phyloP scores from a whole-genome alignment of 2,113 vertebrate species.

The Alouatta palliata region DNA sequence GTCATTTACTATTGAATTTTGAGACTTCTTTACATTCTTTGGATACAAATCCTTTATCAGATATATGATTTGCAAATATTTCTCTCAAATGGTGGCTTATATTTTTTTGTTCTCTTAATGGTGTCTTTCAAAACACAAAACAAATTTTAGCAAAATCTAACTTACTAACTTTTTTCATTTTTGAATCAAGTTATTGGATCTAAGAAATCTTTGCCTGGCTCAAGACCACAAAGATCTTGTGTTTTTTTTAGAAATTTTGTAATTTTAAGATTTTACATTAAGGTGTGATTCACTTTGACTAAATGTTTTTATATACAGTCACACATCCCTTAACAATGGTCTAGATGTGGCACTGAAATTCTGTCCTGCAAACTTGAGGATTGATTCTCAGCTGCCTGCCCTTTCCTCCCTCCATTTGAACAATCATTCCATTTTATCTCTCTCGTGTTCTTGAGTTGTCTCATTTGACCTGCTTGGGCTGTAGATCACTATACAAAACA shows the following conservation, averaged over 20 bases:
- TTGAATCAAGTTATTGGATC: not conserved
- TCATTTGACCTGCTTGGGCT: not conserved
- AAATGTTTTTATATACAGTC: not conserved
- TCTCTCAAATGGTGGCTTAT: not conserved
- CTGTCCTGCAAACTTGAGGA: not conserved
- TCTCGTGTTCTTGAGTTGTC: not conserved
- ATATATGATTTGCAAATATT: not conserved
- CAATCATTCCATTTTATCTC: not conserved
- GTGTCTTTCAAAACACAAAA: not conserved
- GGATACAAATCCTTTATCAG: not conserved
- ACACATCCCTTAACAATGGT: not conserved
- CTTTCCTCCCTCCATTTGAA: not conserved
- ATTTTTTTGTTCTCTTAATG: not conserved
- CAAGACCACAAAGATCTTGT: not conserved
- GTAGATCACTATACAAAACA: not conserved
- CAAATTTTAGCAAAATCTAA: not conserved
- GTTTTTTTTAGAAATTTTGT: not conserved
- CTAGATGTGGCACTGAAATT: not conserved
- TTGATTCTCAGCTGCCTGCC: not conserved
- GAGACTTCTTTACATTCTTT: not conserved
- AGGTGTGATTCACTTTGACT: not conserved
- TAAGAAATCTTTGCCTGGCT: not conserved
- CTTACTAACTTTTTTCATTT: not conserved
- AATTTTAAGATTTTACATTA: not conserved
- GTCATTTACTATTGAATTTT: not conserved